Evolutionary conservation across 92 coral and sea anemone genomes (phyloP).

Genomic region (Siderastrea siderea): DNA sequence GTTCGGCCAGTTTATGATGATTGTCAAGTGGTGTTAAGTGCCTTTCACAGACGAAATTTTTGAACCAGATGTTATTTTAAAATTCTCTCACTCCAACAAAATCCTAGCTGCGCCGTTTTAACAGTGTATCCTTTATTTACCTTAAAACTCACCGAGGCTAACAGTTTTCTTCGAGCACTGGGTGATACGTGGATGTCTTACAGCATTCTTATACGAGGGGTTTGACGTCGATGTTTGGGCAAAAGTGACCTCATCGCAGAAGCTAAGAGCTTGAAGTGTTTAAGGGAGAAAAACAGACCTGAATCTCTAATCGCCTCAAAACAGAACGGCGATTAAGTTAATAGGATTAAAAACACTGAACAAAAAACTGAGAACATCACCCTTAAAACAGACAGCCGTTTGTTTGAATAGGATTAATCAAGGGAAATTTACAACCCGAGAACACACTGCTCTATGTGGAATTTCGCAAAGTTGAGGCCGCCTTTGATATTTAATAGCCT

Average conservation of each 20-base stretch:
- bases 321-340: conserved; percentile 14
- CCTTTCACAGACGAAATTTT: not conserved
- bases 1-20: not conserved
- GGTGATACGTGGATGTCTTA: not conserved
- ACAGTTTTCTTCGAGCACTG: not conserved
- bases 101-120: too few species aligned
- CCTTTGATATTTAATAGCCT: not conserved
- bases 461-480: not conserved
- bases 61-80: not conserved
- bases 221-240: not conserved
- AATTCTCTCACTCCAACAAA: too few species aligned
- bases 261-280: not conserved
- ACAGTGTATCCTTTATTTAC: not conserved
- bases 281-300: not conserved
- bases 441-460: not conserved
- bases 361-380: not conserved
- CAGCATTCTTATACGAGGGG: not conserved
- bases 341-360: not conserved
- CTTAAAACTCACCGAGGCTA: not conserved
- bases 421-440: not conserved
- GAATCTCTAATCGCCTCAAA: conserved; percentile 6
- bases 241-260: not conserved
- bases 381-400: conserved; percentile 5
- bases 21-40: too few species aligned
- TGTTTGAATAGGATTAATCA: not conserved